These are phyloP conservation scores for Liasis olivaceus DNA, from an alignment of 2,797 vertebrate genomes.

Conservation along the genomic window DNA sequence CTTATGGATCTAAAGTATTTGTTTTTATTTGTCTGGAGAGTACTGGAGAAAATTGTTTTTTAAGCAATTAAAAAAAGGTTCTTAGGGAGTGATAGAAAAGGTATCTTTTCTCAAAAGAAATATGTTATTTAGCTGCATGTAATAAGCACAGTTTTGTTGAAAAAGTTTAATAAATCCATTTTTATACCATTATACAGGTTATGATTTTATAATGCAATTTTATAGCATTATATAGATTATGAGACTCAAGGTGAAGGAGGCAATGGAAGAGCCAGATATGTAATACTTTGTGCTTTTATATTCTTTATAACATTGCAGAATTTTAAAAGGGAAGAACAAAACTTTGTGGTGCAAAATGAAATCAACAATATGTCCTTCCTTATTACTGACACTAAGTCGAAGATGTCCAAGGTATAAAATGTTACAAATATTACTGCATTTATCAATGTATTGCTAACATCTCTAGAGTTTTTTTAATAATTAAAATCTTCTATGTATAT, in stretches of 20 bases:
- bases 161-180: not conserved
- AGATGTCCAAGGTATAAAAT: constrained; percentile 91
- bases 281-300: not conserved
- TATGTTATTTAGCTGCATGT: not conserved
- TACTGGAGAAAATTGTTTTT: not conserved
- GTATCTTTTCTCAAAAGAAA: not conserved
- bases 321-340: constrained; percentile 97
- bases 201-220: not conserved
- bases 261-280: not conserved
- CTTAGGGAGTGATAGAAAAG: not conserved
- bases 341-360: constrained; percentile 97
- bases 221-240: not conserved
- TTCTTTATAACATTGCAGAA: constrained; percentile 77
- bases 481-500: not conserved
- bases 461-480: not conserved
- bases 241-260: not conserved
- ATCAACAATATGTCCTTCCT: constrained; percentile 99
- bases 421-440: not conserved
- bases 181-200: not conserved
- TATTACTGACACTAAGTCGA: constrained; percentile 94
- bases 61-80: not conserved
- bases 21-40: not conserved
- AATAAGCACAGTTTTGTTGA: not conserved
- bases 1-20: not conserved
- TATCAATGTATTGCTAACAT: not conserved